Evolutionary conservation across 2,113 vertebrate species (phyloP).

Genomic region (Mirza zaza): DNA sequence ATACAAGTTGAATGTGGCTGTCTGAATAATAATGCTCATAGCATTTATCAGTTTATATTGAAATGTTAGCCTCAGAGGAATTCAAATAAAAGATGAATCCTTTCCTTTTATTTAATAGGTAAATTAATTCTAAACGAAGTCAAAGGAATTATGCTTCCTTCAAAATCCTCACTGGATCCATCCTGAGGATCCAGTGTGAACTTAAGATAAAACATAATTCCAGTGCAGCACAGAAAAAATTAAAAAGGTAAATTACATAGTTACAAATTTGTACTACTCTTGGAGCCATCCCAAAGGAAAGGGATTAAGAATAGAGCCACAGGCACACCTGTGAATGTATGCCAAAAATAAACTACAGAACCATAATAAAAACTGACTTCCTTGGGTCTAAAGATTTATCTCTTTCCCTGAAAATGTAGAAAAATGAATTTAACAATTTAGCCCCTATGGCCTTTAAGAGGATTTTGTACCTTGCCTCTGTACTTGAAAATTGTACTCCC

Average conservation of each 20-base stretch:
- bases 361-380: constrained; percentile 76
- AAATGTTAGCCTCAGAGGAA: constrained; percentile 76
- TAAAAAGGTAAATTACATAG: constrained; percentile 79
- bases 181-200: constrained; percentile 76
- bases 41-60: constrained; percentile 75
- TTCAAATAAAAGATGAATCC: constrained; percentile 74
- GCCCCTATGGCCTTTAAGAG: constrained; percentile 78
- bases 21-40: constrained; percentile 68
- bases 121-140: constrained; percentile 78
- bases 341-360: constrained; percentile 79
- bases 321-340: constrained; percentile 77
- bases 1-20: constrained; percentile 57
- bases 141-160: constrained; percentile 74
- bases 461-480: constrained; percentile 71
- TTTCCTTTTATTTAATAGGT: constrained; percentile 74
- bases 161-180: constrained; percentile 79
- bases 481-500: constrained; percentile 73
- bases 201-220: constrained; percentile 80
- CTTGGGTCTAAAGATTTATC: constrained; percentile 74
- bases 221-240: constrained; percentile 71
- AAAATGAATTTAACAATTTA: constrained; percentile 79
- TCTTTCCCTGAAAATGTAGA: constrained; percentile 74
- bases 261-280: constrained; percentile 70
- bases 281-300: constrained; percentile 77
- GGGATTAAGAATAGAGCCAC: constrained; percentile 78